Conservation (phyloP, 1,140 invertebrate genomes). For the Macrocentrus cingulum region DNA sequence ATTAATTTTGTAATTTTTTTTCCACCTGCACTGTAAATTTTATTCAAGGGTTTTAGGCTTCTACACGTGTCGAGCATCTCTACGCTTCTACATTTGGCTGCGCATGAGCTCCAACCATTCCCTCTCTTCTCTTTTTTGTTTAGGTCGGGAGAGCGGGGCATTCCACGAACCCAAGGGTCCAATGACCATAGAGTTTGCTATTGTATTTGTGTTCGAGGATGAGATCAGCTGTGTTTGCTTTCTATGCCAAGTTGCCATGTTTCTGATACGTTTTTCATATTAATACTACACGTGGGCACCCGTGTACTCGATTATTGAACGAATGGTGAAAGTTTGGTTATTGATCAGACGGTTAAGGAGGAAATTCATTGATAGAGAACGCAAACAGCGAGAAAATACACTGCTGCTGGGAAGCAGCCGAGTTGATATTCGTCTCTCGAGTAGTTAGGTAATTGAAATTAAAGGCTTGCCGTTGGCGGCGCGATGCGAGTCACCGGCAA, state of each 20-base stretch:
- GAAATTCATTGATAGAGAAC: no score
- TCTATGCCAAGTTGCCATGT: background rate
- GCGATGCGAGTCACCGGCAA: no score
- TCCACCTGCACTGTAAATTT: background rate
- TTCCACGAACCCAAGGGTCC: background rate
- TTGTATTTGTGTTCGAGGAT: background rate
- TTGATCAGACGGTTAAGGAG: background rate
- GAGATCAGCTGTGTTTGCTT: background rate
- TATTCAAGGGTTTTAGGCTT: background rate
- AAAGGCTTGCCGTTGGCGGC: no score
- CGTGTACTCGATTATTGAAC: background rate
- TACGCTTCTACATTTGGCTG: background rate
- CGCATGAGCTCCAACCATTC: no score
- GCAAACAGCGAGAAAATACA: no score
- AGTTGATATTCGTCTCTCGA: no score
- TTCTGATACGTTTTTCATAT: background rate
- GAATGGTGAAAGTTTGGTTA: background rate
- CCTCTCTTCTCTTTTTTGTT: conserved; percentile 1
- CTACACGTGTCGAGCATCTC: background rate
- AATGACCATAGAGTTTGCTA: background rate
- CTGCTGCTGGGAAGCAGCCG: no score
- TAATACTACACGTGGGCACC: background rate
- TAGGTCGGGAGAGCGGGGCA: background rate
- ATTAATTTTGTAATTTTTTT: background rate
- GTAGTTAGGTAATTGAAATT: no score